phyloP scores from a whole-genome alignment of 2,113 vertebrate genomes.

The Peromyscus californicus region DNA sequence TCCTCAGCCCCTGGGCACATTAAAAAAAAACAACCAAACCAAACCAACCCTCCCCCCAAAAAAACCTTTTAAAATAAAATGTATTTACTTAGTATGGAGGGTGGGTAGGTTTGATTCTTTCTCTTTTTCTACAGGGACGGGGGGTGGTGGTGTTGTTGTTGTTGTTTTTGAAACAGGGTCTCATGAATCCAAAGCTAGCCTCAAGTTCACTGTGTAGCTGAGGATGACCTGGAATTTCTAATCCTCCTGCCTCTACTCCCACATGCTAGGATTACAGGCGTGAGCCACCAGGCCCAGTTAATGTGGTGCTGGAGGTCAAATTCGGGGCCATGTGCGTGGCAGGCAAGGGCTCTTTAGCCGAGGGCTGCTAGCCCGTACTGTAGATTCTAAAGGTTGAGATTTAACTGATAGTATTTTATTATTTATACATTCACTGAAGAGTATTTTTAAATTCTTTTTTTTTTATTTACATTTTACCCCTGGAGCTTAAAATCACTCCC shows the following conservation, averaged over 20 bases:
- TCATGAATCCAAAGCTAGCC: neutral
- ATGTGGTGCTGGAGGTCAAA: neutral
- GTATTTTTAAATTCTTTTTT: neutral
- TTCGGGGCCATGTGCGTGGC: neutral
- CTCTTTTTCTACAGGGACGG: neutral
- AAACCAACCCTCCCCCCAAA: too few relatives aligned
- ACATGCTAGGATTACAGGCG: neutral
- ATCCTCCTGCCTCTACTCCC: neutral
- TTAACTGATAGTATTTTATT: neutral
- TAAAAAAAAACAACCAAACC: neutral
- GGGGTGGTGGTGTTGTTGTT: neutral
- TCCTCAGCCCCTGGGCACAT: neutral
- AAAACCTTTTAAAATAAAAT: neutral
- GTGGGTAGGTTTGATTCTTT: neutral
- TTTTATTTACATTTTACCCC: neutral
- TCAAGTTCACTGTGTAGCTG: neutral
- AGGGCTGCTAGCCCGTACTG: neutral
- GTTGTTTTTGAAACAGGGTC: neutral
- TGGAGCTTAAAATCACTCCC: neutral
- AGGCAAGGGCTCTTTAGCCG: neutral
- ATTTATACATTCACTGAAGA: neutral
- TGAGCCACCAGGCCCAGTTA: neutral
- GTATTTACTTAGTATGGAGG: neutral
- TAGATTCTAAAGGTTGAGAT: neutral
- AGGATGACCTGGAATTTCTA: neutral